Evolutionary conservation across 64 coral and sea anemone genomes (phyloP), one percentile per base, ranked within the genome.

Genomic region (Hydrozoanthus tunicans): DNA sequence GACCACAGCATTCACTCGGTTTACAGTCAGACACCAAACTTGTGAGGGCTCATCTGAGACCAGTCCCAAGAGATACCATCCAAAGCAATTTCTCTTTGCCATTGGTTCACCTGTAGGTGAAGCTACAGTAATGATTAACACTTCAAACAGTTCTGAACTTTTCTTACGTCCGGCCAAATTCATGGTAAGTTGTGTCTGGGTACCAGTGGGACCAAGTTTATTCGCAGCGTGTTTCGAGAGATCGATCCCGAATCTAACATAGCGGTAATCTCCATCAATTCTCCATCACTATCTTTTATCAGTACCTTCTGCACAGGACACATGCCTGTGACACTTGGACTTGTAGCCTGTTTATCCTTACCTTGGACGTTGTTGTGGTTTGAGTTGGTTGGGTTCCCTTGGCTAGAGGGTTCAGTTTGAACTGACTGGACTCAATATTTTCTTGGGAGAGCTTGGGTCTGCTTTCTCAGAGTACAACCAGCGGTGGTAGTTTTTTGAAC

Each of bases 81-180:
- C 88, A 20, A 94, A 91, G n/a, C 78, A 80, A 51, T 94, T 94
- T 64, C 53, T 64, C 66, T 91, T 94, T 68, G 93, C 89, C 0
- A 91, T 61, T 9, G 93, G 89, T 26, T 91, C 93, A 54, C 93
- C 81, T 9, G 7, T 81, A 8, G 59, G 90, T 57, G 78, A 57
- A 73, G 27, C 78, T 15, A 14, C 70, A 69, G 68, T 72, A 74
- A 82, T 15, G 53, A 73, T 56, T 6, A 91, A 3, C 6, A 91
- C 59, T 62, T 92, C 91, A 17, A 55, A 91, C 11, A 91, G 9
- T 82, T 91, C 90, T 26, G 73, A 79, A 24, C 59, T 73, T 73
- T 91, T 91, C 80, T 70, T 79, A 59, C 78, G 78, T 73, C 56
- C 78, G 8, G 90, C 90, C 1, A 91, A n/a, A 60, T 91, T 91